Evolutionary conservation across 2,113 vertebrate species (phyloP).

Genomic region (Hystrix cristata): DNA sequence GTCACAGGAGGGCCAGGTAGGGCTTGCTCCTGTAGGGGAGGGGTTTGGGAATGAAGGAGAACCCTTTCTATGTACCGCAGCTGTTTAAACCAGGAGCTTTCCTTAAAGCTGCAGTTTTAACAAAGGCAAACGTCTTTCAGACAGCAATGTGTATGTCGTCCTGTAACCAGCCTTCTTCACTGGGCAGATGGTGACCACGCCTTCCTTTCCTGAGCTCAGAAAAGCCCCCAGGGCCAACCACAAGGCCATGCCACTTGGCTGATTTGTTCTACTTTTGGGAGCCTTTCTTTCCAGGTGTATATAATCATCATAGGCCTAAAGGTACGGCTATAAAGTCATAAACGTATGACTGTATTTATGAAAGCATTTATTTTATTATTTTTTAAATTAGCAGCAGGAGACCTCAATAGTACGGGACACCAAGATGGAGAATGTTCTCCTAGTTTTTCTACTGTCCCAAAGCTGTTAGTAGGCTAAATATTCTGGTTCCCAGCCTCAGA

Average conservation of each 20-base stretch:
- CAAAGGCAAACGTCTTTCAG: background rate
- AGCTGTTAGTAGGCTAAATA: background rate
- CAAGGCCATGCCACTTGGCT: background rate
- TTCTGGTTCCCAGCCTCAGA: background rate
- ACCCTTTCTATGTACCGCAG: background rate
- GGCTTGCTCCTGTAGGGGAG: background rate
- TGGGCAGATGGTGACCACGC: background rate
- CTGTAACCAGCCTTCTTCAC: background rate
- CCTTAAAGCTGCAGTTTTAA: background rate
- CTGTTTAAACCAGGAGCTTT: background rate
- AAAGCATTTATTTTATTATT: background rate
- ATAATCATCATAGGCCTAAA: background rate
- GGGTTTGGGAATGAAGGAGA: background rate
- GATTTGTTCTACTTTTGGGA: background rate
- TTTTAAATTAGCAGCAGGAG: background rate
- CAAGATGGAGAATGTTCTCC: background rate
- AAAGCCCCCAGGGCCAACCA: background rate
- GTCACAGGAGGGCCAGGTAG: background rate
- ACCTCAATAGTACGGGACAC: background rate
- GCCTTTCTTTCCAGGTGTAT: background rate
- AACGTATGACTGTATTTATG: background rate
- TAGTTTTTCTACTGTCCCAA: background rate
- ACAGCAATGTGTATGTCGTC: no score
- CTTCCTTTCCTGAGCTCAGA: background rate
- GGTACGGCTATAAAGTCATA: no score